Evolutionary conservation across 2,797 vertebrate genomes (phyloP).

Genomic region (Scyliorhinus canicula): DNA sequence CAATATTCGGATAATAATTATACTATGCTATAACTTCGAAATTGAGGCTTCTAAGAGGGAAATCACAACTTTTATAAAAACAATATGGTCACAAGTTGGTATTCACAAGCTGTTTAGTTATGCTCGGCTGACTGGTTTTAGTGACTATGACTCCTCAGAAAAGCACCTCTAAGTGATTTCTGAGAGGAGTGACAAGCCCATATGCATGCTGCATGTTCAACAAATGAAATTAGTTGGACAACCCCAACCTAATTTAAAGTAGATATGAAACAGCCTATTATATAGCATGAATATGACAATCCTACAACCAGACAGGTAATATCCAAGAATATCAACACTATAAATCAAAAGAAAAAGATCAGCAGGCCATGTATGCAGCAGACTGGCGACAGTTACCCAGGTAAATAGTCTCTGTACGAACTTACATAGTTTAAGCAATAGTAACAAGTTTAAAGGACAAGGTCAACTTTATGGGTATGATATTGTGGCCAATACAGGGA

Average conservation of each 20-base stretch:
- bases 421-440: background rate
- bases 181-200: background rate
- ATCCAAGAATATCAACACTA: background rate
- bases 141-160: background rate
- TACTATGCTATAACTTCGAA: background rate
- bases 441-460: background rate
- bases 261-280: background rate
- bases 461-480: background rate
- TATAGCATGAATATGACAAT: background rate
- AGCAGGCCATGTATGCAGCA: background rate
- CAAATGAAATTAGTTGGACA: constrained; percentile 5
- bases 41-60: background rate
- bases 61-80: background rate
- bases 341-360: background rate
- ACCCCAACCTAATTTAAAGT: background rate
- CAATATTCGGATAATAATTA: background rate
- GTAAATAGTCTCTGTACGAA: background rate
- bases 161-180: background rate
- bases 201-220: background rate
- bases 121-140: background rate
- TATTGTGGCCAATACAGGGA: background rate
- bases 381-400: background rate
- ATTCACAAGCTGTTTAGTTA: background rate
- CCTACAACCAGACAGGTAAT: background rate
- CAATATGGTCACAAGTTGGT: background rate